Base-by-base conservation (phyloP, 2,797 vertebrate species). In the Triplophysa bombifrons region DNA sequence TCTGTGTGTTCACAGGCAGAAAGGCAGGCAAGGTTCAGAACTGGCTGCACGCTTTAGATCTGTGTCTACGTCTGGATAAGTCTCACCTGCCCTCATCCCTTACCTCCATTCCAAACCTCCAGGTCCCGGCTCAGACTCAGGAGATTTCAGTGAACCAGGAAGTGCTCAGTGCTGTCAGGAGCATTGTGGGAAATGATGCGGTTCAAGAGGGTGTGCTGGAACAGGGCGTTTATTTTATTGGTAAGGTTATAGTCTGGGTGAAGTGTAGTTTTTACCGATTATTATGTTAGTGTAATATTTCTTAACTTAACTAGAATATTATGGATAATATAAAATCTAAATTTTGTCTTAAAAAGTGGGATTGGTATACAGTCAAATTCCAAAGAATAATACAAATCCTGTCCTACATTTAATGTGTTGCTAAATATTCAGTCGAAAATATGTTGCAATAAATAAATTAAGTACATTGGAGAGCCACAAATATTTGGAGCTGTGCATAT, bases 21-120 rank as follows among this genome's bases (percentile, higher is more conserved):
- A 48, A 20, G 17, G 41, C 72, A 16, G 55, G 34, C 13, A 82
- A 80, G 13, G 89, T 90, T 8, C 70, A 89, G 82, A 53, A 6
- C 14, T 94, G 91, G 91, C 89, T 98, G 81, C 87, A 8, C 46
- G 80, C 3, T 0, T 86, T 98, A 83, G 88, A 92, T 71, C 6
- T 91, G 38, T 98, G 96, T 84, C 87, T 97, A 76, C 90, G 91
- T 48, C 88, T 99, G 4, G 96, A 98, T 51, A 83, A 84, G 3
- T 90, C 90, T 71, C 81, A 86, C 5, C 90, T 92, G 74, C 83
- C 83, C 3, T 2, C 70, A 76, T 72, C 80, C 41, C 30, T 65
- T 63, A 2, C 74, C 0, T 65, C 93, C 13, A 87, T 90, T 2
- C 0, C 74, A 0, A 83, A 72, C 7, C 34, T 87, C 53, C 61